Evolutionary conservation across 2,797 vertebrate species (phyloP), one percentile per base, ranked within the genome.

Genomic region (Epinephelus malabaricus): DNA sequence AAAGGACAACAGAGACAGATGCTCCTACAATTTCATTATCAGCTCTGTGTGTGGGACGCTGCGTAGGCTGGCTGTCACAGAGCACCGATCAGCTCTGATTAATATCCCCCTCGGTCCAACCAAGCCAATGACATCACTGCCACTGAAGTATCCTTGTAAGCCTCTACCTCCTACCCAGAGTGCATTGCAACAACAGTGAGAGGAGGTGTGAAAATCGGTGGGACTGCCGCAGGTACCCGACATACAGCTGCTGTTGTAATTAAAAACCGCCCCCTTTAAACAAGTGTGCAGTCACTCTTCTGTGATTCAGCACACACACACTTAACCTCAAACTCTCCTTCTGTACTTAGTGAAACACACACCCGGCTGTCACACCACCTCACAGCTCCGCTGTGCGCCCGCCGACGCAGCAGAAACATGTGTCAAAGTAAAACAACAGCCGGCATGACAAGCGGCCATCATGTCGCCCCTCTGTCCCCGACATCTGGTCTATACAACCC

Each of bases 11-110:
- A 61, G 54, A 79, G 81, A 86, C 91, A 93, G 88, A 86, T 78
- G 87, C 89, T 83, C 72, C 78, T 25, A 76, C 71, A 38, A 40
- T 85, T 92, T 92, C 91, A 92, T 94, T 92, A 93, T 83, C 90
- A 72, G 82, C 91, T 88, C 85, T 6, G 77, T 85, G 79, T 89
- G 91, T 78, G 91, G 78, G 82, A 69, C 60, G 8, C 64, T 38
- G 27, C 47, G 49, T 58, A 63, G 73, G 86, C 49, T 21, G 78
- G 74, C 73, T 69, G 73, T 80, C 40, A 3, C 70, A 49, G 82
- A 70, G 65, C 61, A 58, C 82, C 21, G 15, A 79, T 83, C 70
- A 60, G 47, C 86, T 89, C 67, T 73, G 86, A 92, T 93, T 91
- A 92, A 83, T 50, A 68, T 64, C 76, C 68, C 63, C 54, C 69